Evolutionary conservation across 2,113 vertebrate genomes (phyloP).

Genomic region (Microcebus lehilahytsara): DNA sequence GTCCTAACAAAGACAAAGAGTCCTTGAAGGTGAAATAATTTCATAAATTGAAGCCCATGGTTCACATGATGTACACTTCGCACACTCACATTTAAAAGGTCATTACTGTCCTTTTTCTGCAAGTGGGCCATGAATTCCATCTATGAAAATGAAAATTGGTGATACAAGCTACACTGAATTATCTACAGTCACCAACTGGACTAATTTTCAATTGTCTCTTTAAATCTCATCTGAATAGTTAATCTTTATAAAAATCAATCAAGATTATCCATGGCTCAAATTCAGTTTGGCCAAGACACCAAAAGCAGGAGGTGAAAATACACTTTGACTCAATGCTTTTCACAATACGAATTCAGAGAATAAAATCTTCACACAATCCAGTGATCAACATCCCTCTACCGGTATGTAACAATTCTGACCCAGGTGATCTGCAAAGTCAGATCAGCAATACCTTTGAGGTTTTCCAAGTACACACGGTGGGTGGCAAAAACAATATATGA

Average conservation of each 20-base stretch:
- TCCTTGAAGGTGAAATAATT: not conserved
- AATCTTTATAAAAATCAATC: not conserved
- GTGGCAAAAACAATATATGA: not conserved
- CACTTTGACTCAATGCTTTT: not conserved
- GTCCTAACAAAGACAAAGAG: not conserved
- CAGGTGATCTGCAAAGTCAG: not conserved
- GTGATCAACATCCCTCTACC: not conserved
- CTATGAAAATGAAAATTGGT: not conserved
- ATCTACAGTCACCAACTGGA: not conserved
- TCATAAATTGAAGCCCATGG: not conserved
- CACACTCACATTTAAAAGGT: not conserved
- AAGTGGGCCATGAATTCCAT: not conserved
- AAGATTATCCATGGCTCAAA: not conserved
- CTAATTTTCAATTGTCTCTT: not conserved
- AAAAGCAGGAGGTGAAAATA: not conserved
- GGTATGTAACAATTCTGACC: not conserved
- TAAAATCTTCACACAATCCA: not conserved
- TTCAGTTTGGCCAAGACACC: not conserved
- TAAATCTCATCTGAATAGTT: not conserved
- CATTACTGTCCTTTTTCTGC: not conserved
- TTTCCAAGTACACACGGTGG: not conserved
- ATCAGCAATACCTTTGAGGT: not conserved
- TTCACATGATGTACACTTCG: not conserved
- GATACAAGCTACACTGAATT: not conserved
- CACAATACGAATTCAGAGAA: not conserved